Percentiles rank a stretch among this genome's conserved stretches.
These are phyloP conservation scores for Phalanger gymnotis DNA, from an alignment of 2,797 vertebrate species.

Conservation along the genomic window DNA sequence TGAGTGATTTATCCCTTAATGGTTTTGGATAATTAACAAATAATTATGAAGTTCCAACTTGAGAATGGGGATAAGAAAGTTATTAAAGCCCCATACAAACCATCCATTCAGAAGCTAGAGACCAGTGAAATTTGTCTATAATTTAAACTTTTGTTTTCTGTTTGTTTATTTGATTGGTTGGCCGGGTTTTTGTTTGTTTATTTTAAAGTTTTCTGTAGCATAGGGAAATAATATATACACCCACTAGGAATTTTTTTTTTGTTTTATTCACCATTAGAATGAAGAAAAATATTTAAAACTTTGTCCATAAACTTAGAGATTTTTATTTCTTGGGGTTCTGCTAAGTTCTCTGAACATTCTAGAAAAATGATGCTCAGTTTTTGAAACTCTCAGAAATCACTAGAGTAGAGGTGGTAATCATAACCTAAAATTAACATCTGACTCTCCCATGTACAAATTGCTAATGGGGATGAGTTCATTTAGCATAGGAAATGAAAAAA, in stretches of 20 bases:
- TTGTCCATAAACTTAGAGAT: not conserved
- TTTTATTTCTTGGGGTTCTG: conserved; percentile 1
- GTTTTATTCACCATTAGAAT: conserved; percentile 45
- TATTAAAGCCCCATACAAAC: conserved; percentile 7
- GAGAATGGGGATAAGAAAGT: conserved; percentile 41
- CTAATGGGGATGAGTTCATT: not conserved
- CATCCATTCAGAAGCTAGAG: not conserved
- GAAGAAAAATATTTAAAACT: conserved; percentile 5
- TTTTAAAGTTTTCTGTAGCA: not conserved
- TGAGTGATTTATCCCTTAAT: conserved; percentile 16
- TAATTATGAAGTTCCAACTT: conserved; percentile 38
- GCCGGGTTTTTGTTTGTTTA: not conserved
- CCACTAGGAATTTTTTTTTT: conserved; percentile 19
- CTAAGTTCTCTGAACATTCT: not conserved
- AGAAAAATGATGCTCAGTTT: not conserved
- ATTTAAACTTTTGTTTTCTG: conserved; percentile 36
- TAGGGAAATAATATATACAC: not conserved
- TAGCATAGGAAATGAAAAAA: not conserved
- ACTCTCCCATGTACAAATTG: not conserved
- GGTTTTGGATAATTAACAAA: not conserved
- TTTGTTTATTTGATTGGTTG: not conserved
- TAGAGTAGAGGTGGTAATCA: not conserved
- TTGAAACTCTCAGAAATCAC: not conserved
- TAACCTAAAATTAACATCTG: not conserved
- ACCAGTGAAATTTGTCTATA: not conserved